Percentiles rank a stretch among this genome's conserved stretches.
Conservation (phyloP, 2,888 invertebrate species). For the Cistogaster globosa region DNA sequence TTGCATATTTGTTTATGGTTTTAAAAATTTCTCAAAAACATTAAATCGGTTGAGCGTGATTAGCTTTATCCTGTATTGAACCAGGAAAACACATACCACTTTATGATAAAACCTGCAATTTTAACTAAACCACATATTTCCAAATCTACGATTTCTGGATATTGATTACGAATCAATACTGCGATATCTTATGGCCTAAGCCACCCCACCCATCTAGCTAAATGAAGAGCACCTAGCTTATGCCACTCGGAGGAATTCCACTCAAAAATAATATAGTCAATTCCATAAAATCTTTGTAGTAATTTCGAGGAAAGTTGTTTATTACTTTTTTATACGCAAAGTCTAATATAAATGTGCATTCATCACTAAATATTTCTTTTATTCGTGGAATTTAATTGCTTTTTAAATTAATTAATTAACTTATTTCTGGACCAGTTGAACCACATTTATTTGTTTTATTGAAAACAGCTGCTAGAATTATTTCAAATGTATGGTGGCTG, state of each 20-base stretch:
- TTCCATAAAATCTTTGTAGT: background rate
- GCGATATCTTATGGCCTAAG: too few relatives aligned
- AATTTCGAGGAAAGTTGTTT: constrained; percentile 4
- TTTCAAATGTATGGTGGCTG: too few relatives aligned
- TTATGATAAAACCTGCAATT: constrained; percentile 3
- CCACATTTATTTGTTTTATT: background rate
- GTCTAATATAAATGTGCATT: constrained; percentile 10
- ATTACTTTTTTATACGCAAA: constrained; percentile 16
- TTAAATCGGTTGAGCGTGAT: too few relatives aligned
- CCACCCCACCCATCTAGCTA: too few relatives aligned
- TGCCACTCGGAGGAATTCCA: constrained; percentile 8
- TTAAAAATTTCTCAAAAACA: too few relatives aligned
- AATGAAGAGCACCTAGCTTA: background rate
- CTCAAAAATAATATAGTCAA: constrained; percentile 5
- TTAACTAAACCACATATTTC: background rate
- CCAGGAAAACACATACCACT: too few relatives aligned
- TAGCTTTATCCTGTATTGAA: too few relatives aligned
- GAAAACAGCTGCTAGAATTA: too few relatives aligned
- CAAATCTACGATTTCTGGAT: too few relatives aligned
- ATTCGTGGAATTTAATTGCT: constrained; percentile 1
- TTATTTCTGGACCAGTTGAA: constrained; percentile 16
- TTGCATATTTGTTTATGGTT: too few relatives aligned
- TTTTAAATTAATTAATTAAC: constrained; percentile 12
- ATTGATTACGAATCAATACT: too few relatives aligned
- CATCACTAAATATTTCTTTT: constrained; percentile 12